Evolutionary conservation across 2,797 vertebrate species (phyloP).

Genomic region (Pyrocephalus nanus): DNA sequence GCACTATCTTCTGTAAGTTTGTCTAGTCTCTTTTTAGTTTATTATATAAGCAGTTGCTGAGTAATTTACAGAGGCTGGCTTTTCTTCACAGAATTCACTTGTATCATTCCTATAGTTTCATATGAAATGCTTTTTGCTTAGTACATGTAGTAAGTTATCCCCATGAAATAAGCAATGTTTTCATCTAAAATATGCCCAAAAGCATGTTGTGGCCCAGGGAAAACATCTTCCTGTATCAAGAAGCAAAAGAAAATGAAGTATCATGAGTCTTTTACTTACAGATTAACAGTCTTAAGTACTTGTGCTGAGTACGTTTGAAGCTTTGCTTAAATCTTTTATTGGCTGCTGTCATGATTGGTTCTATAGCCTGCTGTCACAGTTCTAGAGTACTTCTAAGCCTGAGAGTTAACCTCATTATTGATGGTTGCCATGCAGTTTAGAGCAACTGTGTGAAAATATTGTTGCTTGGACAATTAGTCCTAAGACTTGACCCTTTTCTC

Average conservation of each 20-base stretch:
- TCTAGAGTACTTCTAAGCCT: rapidly evolving
- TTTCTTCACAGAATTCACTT: background rate
- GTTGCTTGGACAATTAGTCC: background rate
- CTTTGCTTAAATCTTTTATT: background rate
- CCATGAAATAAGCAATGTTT: background rate
- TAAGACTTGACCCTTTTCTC: background rate
- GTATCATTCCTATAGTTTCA: background rate
- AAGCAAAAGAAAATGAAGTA: background rate
- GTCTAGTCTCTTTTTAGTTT: background rate
- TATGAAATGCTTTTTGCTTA: background rate
- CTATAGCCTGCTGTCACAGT: background rate
- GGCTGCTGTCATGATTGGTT: background rate
- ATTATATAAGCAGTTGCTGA: background rate
- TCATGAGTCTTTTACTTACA: background rate
- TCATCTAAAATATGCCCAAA: background rate
- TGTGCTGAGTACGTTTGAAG: background rate
- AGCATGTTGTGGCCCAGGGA: background rate
- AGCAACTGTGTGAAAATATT: background rate
- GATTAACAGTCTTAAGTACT: background rate
- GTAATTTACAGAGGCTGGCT: background rate
- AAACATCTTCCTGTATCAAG: background rate
- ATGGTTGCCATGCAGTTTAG: background rate
- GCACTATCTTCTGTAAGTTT: background rate
- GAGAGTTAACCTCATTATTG: background rate
- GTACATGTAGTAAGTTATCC: background rate